Evolutionary conservation across 2,888 invertebrate species (phyloP), one percentile per base, ranked within the genome.

Genomic region (Dicyrtomina minuta): DNA sequence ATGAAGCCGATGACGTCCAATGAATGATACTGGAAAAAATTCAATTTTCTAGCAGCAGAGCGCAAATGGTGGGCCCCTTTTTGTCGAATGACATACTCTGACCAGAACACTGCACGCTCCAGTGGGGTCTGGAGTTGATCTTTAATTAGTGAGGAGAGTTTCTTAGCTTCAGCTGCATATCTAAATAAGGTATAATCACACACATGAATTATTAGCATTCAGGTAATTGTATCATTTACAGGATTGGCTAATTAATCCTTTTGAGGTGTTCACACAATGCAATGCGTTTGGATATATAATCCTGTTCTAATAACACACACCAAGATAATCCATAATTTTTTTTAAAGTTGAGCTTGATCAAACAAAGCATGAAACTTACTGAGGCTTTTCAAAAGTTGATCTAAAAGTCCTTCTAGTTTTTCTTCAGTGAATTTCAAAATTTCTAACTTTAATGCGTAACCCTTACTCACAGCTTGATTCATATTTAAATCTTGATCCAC

Each of bases 11-110:
- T 44, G 0, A 80, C 75, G 70, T 80, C 80, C 27, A 79, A 51
- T 13, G 78, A 70, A 20, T 79, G 64, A 60, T 79, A 79, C 58
- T 79, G 77, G 59, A 79, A 78, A 70, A 77, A 79, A 20, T 72
- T 72, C 20, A 80, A 66, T 6, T 78, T 73, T 26, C 77, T 66
- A 5, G 79, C 76, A 0, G 78, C 75, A 15, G 79, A 75, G 60
- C 77, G 70, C 6, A 80, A 72, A 56, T 79, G 77, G 6, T 53
- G 64, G 12, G 74, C 76, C 12, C 70, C 70, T 43, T 70, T 66
- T 12, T 72, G 83, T 81, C 80, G 85, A 85, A 80, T 82, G n/a
- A 81, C 59, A 39, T 74, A 72, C 24, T 74, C 74, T 4, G 39
- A 58, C 72, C 72, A 72, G 49, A 46, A 69, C 1, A 69, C 46